phyloP scores from a whole-genome alignment of 2,888 invertebrate genomes.

The Branchinecta sandiegonensis region DNA sequence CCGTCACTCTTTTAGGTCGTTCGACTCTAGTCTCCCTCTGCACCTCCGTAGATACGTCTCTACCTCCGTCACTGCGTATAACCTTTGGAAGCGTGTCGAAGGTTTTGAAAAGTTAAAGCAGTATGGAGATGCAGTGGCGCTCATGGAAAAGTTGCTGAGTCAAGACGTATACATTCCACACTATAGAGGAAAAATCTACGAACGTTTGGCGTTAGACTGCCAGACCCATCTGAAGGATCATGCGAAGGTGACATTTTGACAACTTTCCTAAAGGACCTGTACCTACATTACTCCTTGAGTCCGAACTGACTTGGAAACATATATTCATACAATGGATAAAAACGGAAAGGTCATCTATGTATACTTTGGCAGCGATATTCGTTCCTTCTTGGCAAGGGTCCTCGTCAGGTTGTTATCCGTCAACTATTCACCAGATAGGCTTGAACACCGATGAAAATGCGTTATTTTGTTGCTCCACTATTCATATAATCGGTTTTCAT shows the following conservation, averaged over 20 bases:
- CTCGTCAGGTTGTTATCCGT: too few relatives aligned
- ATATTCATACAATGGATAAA: too few relatives aligned
- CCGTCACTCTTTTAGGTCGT: constrained; percentile 8
- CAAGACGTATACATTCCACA: constrained; percentile 40
- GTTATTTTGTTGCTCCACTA: too few relatives aligned
- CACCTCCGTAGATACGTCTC: constrained; percentile 47
- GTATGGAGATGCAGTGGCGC: constrained; percentile 39
- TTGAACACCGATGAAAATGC: too few relatives aligned
- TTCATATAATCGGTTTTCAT: too few relatives aligned
- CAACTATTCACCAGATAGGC: too few relatives aligned
- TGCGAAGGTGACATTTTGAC: constrained; percentile 30
- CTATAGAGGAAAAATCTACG: constrained; percentile 40
- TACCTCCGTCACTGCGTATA: constrained; percentile 36
- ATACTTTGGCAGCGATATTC: too few relatives aligned
- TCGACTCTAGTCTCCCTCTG: constrained; percentile 35
- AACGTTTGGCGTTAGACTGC: constrained; percentile 46
- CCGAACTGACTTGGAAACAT: too few relatives aligned
- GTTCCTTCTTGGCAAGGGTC: too few relatives aligned
- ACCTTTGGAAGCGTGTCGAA: constrained; percentile 37
- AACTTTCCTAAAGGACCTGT: too few relatives aligned
- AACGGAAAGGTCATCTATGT: too few relatives aligned
- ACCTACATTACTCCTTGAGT: too few relatives aligned
- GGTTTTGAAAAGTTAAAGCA: constrained; percentile 37
- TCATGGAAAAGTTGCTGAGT: constrained; percentile 40
- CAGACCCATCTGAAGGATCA: constrained; percentile 40